Conservation (phyloP, 2,888 invertebrate genomes). For the Pterobdella sp. region DNA sequence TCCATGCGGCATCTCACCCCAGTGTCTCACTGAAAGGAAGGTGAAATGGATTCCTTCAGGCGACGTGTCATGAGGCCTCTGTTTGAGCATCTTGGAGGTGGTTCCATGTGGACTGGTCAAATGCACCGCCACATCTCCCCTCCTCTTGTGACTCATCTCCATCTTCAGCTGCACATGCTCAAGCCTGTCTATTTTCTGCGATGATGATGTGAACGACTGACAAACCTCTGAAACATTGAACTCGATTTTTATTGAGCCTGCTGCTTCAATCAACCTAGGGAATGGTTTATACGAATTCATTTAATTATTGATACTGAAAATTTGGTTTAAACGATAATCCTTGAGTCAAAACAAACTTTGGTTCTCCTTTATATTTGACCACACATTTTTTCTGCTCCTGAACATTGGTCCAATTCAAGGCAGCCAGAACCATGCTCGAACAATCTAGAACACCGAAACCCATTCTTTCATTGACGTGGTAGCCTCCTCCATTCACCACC, state of each 20-base stretch:
- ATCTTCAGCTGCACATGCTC: conserved; percentile 46
- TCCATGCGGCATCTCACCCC: conserved; percentile 47
- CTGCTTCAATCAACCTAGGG: conserved; percentile 37
- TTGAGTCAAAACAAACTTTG: conserved; percentile 19
- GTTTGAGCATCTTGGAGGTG: conserved; percentile 43
- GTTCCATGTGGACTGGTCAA: conserved; percentile 42
- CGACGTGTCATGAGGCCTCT: conserved; percentile 41
- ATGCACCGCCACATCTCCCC: conserved; percentile 45
- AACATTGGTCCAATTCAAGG: conserved; percentile 46
- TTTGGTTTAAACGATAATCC: not conserved
- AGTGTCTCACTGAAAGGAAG: conserved; percentile 48
- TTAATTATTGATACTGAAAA: not conserved
- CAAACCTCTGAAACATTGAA: conserved; percentile 38
- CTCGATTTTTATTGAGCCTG: conserved; percentile 34
- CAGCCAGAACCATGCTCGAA: conserved; percentile 46
- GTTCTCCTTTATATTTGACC: conserved; percentile 18
- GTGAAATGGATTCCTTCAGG: conserved; percentile 42
- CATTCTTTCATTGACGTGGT: conserved; percentile 43
- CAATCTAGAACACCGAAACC: conserved; percentile 50
- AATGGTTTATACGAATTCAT: too few relatives aligned
- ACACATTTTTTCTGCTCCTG: conserved; percentile 49
- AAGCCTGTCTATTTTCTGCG: conserved; percentile 39
- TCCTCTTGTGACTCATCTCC: conserved; percentile 38
- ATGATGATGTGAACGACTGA: conserved; percentile 27
- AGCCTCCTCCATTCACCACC: conserved; percentile 47